Base-by-base conservation (phyloP, 2,888 invertebrate species). In the Xanthia icteritia region DNA sequence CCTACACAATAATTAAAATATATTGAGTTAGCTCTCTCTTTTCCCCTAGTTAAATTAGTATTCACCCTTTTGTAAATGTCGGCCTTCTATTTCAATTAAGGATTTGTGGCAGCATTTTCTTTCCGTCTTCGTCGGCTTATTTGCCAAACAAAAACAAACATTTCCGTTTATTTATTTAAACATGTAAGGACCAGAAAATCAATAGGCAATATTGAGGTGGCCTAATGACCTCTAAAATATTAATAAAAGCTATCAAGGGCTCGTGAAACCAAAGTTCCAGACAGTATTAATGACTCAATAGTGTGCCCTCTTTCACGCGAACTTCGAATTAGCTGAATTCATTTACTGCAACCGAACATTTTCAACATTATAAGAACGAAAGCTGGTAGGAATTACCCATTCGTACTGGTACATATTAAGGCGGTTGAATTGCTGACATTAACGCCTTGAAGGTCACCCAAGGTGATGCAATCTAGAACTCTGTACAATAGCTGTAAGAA, bases 291-390 rank as follows among this genome's bases (percentile, higher is more conserved):
- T 77, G 88, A 69, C 66, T 86, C 54, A 69, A 82, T 87, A 79
- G 83, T 87, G 77, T 82, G 86, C 36, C 54, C 20, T 68, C 66
- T 68, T 88, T 79, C 86, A 86, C 86, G 86, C 86, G 67, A 86
- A 76, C 86, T 65, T 68, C 88, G 58, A 80, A 88, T 86, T 88
- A 86, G 58, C 66, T 74, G 76, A 75, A 75, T 86, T 72, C 63
- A 69, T 79, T 79, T 79, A 76, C 71, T 74, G 71, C 72, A 79
- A 61, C 64, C 72, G 68, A 78, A 70, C 27, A 73, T 70, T 73
- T 76, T 71, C 54, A n/a, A 65, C 54, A 65, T 73, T 69, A 81
- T 73, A 61, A 77, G 27, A 74, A 36, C 17, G 45, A 48, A 83
- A 60, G 6, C 39, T 31, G 20, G 73, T 67, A 61, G 5, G 45